Evolutionary conservation across 2,888 invertebrate genomes (phyloP).

Genomic region (Oscheius sp.): DNA sequence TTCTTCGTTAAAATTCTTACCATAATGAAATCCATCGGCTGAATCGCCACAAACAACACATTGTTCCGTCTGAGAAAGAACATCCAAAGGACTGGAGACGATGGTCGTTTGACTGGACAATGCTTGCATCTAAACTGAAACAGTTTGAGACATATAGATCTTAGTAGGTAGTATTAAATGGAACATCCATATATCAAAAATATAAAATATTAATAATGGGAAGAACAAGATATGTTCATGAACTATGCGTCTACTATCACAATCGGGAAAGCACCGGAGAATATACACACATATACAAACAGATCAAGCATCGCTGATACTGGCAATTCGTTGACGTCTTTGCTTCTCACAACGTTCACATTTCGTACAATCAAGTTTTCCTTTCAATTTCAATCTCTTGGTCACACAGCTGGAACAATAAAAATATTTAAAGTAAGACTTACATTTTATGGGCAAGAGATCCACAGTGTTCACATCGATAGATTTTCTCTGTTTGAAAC

Average conservation of each 20-base stretch:
- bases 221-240: constrained; percentile 3
- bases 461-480: constrained; percentile 57
- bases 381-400: constrained; percentile 5
- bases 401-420: constrained; percentile 2
- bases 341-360: constrained; percentile 19
- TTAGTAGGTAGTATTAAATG: neutral
- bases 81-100: constrained; percentile 16
- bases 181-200: neutral
- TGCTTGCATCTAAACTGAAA: constrained; percentile 19
- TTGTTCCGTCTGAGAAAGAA: constrained; percentile 24
- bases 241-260: constrained; percentile 10
- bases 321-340: constrained; percentile 9
- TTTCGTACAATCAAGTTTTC: constrained; percentile 16
- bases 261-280: constrained; percentile 13
- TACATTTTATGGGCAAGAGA: constrained; percentile 44
- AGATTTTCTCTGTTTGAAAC: constrained; percentile 36
- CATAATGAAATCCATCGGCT: constrained; percentile 73
- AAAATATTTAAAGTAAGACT: neutral
- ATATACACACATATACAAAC: constrained; percentile 18
- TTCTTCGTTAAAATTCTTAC: neutral
- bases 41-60: constrained; percentile 70
- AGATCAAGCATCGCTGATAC: neutral
- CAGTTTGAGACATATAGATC: neutral
- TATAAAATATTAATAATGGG: neutral
- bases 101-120: neutral